Conservation (phyloP, 2,888 invertebrate genomes). For the Tiliacea citrago region DNA sequence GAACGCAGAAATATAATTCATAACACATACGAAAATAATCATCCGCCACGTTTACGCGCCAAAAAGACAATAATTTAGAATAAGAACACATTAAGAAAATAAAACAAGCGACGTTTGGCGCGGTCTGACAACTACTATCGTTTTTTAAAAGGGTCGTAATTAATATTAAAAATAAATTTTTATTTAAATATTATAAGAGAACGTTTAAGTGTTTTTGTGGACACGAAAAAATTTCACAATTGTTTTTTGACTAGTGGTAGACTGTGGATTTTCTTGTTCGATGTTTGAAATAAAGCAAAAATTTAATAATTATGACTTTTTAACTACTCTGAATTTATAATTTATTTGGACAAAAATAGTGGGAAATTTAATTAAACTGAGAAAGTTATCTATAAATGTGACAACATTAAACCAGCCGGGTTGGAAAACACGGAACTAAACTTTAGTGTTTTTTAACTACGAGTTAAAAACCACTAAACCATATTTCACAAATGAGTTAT, state of each 20-base stretch:
- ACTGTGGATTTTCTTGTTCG: conserved; percentile 29
- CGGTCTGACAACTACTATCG: conserved; percentile 65
- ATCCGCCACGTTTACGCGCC: conserved; percentile 39
- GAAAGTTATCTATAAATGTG: background rate
- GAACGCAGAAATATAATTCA: conserved; percentile 52
- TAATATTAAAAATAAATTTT: conserved; percentile 72
- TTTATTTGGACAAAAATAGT: background rate
- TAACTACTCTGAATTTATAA: background rate
- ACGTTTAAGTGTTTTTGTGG: conserved; percentile 56
- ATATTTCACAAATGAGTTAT: conserved; percentile 35
- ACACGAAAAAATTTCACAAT: conserved; percentile 33
- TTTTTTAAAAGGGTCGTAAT: conserved; percentile 71
- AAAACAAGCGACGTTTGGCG: conserved; percentile 57
- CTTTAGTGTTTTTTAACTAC: conserved; percentile 34
- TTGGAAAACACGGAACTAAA: conserved; percentile 12
- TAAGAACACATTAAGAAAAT: conserved; percentile 43
- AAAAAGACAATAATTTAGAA: conserved; percentile 61
- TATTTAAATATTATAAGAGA: conserved; percentile 39
- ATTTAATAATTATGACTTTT: background rate
- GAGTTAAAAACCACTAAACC: conserved; percentile 37
- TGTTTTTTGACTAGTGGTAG: conserved; percentile 20
- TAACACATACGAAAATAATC: conserved; percentile 47
- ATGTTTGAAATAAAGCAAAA: background rate
- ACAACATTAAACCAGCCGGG: background rate
- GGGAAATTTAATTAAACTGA: background rate